Conservation (phyloP, 2,797 vertebrate genomes). For the Pteronotus mesoamericanus region DNA sequence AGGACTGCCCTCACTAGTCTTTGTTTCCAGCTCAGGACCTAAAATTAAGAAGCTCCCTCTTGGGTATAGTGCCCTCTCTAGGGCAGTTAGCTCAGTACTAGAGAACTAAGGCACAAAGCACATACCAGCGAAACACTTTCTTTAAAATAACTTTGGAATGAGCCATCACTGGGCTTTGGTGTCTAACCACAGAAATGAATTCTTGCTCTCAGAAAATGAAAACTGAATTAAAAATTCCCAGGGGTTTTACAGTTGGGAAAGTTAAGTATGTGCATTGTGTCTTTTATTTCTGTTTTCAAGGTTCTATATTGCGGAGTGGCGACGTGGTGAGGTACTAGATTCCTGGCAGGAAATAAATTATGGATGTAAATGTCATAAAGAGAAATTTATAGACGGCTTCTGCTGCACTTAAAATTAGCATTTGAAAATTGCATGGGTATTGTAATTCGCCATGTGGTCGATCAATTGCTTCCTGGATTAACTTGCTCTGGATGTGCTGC, state of each 20-base stretch:
- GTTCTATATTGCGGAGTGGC: background rate
- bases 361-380: conserved; percentile 44
- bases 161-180: background rate
- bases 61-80: background rate
- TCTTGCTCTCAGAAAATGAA: conserved; percentile 19
- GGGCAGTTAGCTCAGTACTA: background rate
- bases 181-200: background rate
- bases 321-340: background rate
- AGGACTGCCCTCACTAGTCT: background rate
- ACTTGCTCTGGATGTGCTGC: background rate
- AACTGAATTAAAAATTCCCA: background rate
- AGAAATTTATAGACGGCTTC: conserved; percentile 42
- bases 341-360: conserved; percentile 52
- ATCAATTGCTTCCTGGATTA: background rate
- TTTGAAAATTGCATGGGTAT: conserved; percentile 23
- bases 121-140: background rate
- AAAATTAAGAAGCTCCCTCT: background rate
- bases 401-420: conserved; percentile 38
- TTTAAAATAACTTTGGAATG: background rate
- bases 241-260: background rate
- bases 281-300: background rate
- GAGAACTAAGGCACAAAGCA: background rate
- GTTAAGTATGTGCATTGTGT: background rate
- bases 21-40: background rate
- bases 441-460: background rate